phyloP scores from a whole-genome alignment of 2,888 invertebrate genomes.

The Aleiodes testaceus region DNA sequence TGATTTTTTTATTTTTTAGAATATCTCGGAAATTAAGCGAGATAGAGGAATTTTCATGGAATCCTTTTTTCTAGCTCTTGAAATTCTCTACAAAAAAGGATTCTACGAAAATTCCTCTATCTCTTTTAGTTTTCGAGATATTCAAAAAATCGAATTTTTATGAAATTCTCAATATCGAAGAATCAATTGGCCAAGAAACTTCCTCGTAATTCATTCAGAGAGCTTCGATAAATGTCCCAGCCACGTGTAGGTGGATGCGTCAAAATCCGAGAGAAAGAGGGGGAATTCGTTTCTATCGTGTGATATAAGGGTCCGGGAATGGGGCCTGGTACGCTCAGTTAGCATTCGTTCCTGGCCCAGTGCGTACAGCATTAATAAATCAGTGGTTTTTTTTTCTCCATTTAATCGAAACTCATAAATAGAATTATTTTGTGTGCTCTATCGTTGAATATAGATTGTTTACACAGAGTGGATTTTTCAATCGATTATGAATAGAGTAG shows the following conservation, averaged over 20 bases:
- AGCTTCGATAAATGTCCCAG: neutral
- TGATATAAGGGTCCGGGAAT: conserved; percentile 62
- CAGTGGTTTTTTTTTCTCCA: neutral
- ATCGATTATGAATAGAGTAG: conserved; percentile 24
- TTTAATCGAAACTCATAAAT: neutral
- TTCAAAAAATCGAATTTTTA: no score
- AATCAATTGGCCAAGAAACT: neutral
- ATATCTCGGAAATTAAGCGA: no score
- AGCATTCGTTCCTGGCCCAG: conserved; percentile 57
- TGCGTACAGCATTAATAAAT: neutral
- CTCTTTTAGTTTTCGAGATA: no score
- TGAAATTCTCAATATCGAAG: neutral
- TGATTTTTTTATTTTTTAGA: no score
- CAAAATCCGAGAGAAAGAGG: conserved; percentile 43
- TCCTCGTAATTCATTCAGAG: neutral
- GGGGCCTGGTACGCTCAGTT: conserved; percentile 59
- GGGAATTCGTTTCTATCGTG: conserved; percentile 56
- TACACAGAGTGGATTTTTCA: neutral
- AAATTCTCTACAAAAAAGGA: no score
- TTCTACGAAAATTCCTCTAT: no score
- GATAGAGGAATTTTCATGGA: no score
- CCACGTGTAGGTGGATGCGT: conserved; percentile 27
- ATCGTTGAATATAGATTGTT: neutral
- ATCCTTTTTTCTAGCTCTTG: no score
- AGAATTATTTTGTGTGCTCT: neutral